Conservation (phyloP, 2,113 vertebrate species). For the Lophius piscatorius region DNA sequence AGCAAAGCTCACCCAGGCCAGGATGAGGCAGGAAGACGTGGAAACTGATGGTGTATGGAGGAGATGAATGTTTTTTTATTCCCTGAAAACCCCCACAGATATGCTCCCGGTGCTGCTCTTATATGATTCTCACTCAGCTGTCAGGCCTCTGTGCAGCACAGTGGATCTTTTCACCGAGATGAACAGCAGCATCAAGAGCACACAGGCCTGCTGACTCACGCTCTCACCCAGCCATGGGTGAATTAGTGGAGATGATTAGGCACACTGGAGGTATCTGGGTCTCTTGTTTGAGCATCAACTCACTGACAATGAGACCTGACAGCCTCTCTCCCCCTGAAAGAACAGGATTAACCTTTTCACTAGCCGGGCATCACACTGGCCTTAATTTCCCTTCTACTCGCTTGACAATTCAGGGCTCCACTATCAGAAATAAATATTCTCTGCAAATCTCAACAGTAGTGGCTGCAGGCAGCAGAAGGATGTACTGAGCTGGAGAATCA, state of each 20-base stretch:
- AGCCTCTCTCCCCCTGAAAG: not conserved
- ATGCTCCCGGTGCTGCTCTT: constrained; percentile 21
- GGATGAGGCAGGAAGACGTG: constrained; percentile 11
- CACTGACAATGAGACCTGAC: constrained; percentile 14
- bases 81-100: constrained; percentile 3
- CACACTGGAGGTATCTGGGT: constrained; percentile 28
- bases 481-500: constrained; percentile 49
- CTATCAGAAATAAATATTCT: constrained; percentile 12
- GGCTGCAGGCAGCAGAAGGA: constrained; percentile 28
- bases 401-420: constrained; percentile 38
- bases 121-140: constrained; percentile 35
- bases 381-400: constrained; percentile 42
- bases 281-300: constrained; percentile 29
- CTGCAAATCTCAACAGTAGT: constrained; percentile 44
- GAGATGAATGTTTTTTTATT: not conserved
- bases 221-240: constrained; percentile 26
- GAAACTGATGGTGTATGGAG: too few relatives aligned
- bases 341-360: constrained; percentile 35
- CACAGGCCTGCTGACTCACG: constrained; percentile 72
- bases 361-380: constrained; percentile 28
- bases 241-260: constrained; percentile 47
- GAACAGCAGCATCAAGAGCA: constrained; percentile 26
- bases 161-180: constrained; percentile 38
- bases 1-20: not conserved
- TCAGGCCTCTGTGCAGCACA: constrained; percentile 25